Evolutionary conservation across 2,113 vertebrate species (phyloP).

Genomic region (Noctilio leporinus): DNA sequence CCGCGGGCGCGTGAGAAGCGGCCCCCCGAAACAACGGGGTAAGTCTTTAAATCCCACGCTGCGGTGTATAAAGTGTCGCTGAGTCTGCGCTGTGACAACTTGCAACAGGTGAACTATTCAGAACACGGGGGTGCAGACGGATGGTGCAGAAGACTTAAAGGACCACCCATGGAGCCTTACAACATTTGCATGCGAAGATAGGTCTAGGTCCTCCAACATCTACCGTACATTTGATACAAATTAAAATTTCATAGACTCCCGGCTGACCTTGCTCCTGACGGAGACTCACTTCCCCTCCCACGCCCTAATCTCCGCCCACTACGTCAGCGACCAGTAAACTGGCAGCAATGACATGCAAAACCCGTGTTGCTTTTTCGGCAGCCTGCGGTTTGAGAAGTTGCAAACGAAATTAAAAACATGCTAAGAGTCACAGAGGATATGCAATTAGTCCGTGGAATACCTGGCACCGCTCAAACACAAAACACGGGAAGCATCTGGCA

Average conservation of each 20-base stretch:
- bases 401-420: slow-evolving; percentile 82
- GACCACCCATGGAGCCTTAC: slow-evolving; percentile 58
- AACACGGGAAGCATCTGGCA: slow-evolving; percentile 70
- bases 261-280: slow-evolving; percentile 78
- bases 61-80: slow-evolving; percentile 50
- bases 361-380: slow-evolving; percentile 77
- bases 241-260: slow-evolving; percentile 81
- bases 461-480: slow-evolving; percentile 76
- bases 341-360: slow-evolving; percentile 82
- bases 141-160: slow-evolving; percentile 73
- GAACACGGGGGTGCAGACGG: slow-evolving; percentile 67
- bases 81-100: slow-evolving; percentile 50
- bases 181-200: slow-evolving; percentile 75
- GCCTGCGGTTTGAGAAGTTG: slow-evolving; percentile 80
- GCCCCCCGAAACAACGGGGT: background rate
- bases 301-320: slow-evolving; percentile 66
- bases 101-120: slow-evolving; percentile 66
- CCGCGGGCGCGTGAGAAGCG: background rate
- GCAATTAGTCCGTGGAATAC: slow-evolving; percentile 81
- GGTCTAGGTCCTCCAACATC: slow-evolving; percentile 74
- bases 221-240: slow-evolving; percentile 75
- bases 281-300: slow-evolving; percentile 77
- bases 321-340: slow-evolving; percentile 75
- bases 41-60: slow-evolving; percentile 44
- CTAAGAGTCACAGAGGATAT: slow-evolving; percentile 81